A percentile compares a stretch with the other conserved stretches of the same genome.
Evolutionary conservation across 1,140 invertebrate genomes (phyloP).

Genomic region (Hycleus cichorii): DNA sequence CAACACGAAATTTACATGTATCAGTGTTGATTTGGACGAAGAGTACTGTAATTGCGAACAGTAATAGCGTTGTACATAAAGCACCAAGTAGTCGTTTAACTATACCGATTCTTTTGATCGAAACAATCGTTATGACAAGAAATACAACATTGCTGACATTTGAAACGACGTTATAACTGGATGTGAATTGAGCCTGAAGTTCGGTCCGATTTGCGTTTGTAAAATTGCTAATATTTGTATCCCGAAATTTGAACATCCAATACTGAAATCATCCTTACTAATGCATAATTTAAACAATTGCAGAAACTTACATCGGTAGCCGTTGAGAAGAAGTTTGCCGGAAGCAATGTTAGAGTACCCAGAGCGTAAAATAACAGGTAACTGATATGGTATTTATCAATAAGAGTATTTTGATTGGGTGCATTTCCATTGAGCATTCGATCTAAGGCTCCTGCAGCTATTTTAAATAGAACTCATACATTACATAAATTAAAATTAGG

Average conservation of each 20-base stretch:
- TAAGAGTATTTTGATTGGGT: no score
- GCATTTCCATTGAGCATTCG: no score
- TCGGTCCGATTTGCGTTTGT: constrained; percentile 1
- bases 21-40: neutral
- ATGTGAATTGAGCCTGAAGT: neutral
- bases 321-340: no score
- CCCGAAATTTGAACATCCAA: constrained; percentile 9
- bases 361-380: no score
- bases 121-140: neutral
- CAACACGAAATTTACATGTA: neutral
- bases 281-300: no score
- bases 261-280: neutral
- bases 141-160: neutral
- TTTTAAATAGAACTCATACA: no score
- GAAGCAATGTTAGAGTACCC: no score
- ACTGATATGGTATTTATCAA: no score
- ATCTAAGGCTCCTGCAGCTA: no score
- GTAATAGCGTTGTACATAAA: neutral
- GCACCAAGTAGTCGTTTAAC: neutral
- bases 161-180: neutral
- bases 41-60: neutral
- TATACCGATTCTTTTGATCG: neutral
- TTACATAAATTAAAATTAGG: no score
- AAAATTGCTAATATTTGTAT: neutral
- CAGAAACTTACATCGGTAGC: no score